Percentiles rank a stretch among this genome's conserved stretches.
These are phyloP conservation scores for Verasper variegatus DNA, from an alignment of 2,113 vertebrate species.

Conservation along the genomic window DNA sequence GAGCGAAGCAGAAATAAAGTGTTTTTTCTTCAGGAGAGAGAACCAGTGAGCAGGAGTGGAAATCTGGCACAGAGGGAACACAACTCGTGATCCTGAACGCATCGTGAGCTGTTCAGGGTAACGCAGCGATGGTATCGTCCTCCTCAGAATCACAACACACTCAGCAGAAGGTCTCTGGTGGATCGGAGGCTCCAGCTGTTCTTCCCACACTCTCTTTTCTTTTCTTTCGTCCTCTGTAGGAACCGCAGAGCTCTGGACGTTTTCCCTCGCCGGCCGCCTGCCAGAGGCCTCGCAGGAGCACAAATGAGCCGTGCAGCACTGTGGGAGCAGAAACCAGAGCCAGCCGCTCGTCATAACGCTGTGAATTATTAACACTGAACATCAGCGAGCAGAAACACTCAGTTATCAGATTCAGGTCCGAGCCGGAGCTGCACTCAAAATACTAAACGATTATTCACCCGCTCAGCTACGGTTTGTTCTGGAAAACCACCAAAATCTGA, in stretches of 20 bases:
- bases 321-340: constrained; percentile 19
- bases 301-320: constrained; percentile 41
- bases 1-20: not conserved
- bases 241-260: constrained; percentile 15
- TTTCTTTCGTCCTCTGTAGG: not conserved
- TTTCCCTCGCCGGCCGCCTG: constrained; percentile 39
- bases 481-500: constrained; percentile 37
- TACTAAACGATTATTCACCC: constrained; percentile 60
- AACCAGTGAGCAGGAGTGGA: not conserved
- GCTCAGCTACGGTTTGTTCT: constrained; percentile 46
- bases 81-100: constrained; percentile 27
- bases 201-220: constrained; percentile 51
- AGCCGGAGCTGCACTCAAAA: constrained; percentile 45
- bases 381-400: constrained; percentile 7
- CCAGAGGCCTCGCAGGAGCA: constrained; percentile 55
- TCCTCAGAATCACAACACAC: not conserved
- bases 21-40: not conserved
- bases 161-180: constrained; percentile 21
- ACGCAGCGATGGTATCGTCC: constrained; percentile 7
- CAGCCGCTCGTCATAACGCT: constrained; percentile 47
- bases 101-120: constrained; percentile 36
- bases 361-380: constrained; percentile 59
- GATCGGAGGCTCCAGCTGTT: constrained; percentile 28
- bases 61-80: not conserved
- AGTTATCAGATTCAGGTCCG: constrained; percentile 58